Base-by-base conservation (phyloP, 2,888 invertebrate species). In the Leptinotarsa peninsularis region DNA sequence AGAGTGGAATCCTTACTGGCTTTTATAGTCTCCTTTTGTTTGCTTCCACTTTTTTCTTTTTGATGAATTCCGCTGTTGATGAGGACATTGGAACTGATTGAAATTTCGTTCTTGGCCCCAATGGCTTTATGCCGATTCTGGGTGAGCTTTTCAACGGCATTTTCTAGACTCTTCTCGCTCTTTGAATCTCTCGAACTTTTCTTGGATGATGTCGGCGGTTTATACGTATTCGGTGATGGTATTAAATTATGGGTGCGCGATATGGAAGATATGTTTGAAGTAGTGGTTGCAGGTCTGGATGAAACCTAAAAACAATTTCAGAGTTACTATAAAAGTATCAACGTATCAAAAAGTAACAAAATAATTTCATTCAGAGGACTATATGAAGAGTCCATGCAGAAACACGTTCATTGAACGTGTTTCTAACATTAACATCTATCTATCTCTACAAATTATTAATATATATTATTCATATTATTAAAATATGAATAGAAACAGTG, bases 141-240 rank as follows among this genome's bases (percentile, higher is more conserved):
- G 17, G 86, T 86, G 63, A 88, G 78, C 76, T 88, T 88, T 73
- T 87, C 88, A 17, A 88, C 84, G 1, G 88, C 84, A 33, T 84
- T 88, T 78, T 87, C 85, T 23, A 88, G 79, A 76, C 87, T 87
- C 74, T 88, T 88, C 60, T 88, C 88, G 71, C 76, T 83, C 79
- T 87, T 87, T 2, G 75, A 60, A 54, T 85, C 84, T 76, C 83
- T 85, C 27, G 69, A 74, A 49, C 73, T 66, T 60, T 81, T 80
- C 66, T 78, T 78, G 49, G 76, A 54, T 7, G 76, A 17, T 17
- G 76, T 33, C 33, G 76, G 71, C 27, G 79, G 66, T 66, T 79
- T 72, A 52, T 77, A 68, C 21, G 79, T 67, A 23, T 74, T 74
- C 58, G 76, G 66, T 43, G 73, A 69, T 73, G 73, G 67, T 18